These are phyloP conservation scores for Drosophila parthenogenetica DNA, from an alignment of 2,888 invertebrate species.

Conservation along the genomic window DNA sequence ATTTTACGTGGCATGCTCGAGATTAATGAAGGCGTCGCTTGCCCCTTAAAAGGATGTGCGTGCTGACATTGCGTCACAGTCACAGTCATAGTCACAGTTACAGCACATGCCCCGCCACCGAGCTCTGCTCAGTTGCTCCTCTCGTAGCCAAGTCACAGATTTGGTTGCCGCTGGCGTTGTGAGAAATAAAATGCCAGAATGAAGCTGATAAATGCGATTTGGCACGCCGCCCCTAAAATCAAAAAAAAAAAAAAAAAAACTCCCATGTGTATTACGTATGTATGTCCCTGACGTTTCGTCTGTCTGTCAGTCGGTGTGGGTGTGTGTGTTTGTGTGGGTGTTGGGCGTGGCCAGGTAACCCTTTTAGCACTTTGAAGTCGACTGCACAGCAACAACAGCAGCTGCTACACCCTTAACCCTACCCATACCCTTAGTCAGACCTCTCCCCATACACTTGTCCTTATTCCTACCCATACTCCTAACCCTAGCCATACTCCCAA, in stretches of 20 bases:
- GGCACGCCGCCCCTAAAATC: constrained; percentile 65
- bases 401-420: constrained; percentile 16
- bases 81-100: constrained; percentile 1
- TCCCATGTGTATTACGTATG: constrained; percentile 51
- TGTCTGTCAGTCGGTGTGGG: not conserved
- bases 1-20: constrained; percentile 68
- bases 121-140: no score
- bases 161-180: constrained; percentile 55
- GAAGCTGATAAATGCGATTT: constrained; percentile 78
- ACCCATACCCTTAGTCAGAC: not conserved
- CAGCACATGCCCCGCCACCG: not conserved
- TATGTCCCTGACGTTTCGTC: not conserved
- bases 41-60: constrained; percentile 61
- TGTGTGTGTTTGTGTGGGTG: constrained; percentile 1
- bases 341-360: constrained; percentile 45
- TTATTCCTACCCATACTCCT: not conserved
- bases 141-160: constrained; percentile 53
- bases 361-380: constrained; percentile 30
- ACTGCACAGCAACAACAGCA: constrained; percentile 35
- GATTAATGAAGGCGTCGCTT: constrained; percentile 59
- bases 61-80: constrained; percentile 60
- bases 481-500: not conserved
- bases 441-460: not conserved
- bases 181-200: constrained; percentile 72
- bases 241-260: constrained; percentile 14